Evolutionary conservation across 2,888 invertebrate genomes (phyloP), one percentile per base, ranked within the genome.

Genomic region (Spilarctia lutea): DNA sequence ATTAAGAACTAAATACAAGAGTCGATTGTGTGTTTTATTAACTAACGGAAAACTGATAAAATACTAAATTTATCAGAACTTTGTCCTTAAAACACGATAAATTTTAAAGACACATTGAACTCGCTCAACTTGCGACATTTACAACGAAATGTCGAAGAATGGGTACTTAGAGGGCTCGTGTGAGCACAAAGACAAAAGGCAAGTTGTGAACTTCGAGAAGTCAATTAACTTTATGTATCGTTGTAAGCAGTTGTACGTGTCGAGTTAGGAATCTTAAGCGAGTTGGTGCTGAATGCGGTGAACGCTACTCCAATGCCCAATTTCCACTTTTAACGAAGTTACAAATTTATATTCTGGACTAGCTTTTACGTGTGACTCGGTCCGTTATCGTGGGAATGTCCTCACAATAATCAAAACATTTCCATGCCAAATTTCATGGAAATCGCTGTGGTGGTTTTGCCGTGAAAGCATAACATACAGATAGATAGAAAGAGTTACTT

Each of bases 201-300:
- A 78, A 78, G 78, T 68, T 33, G 70, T 75, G 75, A 85, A 79
- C 80, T 82, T 74, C 42, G 77, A 52, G 73, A 85, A 83, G 84
- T 81, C 82, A 84, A 86, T 86, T 86, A 85, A 78, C 74, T 81
- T 82, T 79, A 81, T 79, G 82, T 83, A 79, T 81, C 79, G 77
- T 74, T 48, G 65, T 65, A 71, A 70, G 73, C 68, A 73, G 78
- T 75, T 65, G 56, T 42, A 69, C 68, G 71, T 60, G 73, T 52
- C 81, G 76, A 75, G 79, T 66, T 35, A 74, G 72, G 81, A 85
- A 85, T 85, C 52, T 68, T 79, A 81, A 85, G 67, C 71, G 74
- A 27, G 71, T 70, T 73, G 75, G 69, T 71, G 70, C 33, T 52
- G 72, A 72, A 66, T 71, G 33, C 68, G 45, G 11, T 73, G 68